Base-by-base conservation (phyloP, 2,797 vertebrate species). In the Sebastes paucispinis region DNA sequence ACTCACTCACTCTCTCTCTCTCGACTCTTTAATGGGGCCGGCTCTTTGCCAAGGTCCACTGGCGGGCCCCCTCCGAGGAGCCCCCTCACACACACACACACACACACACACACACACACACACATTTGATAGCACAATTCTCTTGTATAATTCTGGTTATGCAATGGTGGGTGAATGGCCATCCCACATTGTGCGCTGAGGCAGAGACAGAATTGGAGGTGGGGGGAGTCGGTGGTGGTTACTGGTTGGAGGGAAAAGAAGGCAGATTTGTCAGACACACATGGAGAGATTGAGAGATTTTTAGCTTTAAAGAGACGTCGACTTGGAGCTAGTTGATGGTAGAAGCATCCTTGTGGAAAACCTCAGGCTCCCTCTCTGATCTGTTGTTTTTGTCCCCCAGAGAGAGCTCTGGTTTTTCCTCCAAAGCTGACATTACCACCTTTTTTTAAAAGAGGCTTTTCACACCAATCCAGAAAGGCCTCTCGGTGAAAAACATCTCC, bases 141-240 rank as follows among this genome's bases (percentile, higher is more conserved):
- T 84, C 91, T 94, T 93, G 93, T 93, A 90, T 93, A 90, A 92
- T 91, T 92, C 77, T 76, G 82, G 91, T 95, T 94, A 94, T 82
- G 93, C 93, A 95, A 95, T 91, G 75, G 65, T 71, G 79, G 77
- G 82, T 91, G 91, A 94, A 93, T 88, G 86, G 91, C 83, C 78
- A 86, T 87, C 89, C 84, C 63, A 70, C 85, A 89, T 88, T 92
- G 92, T 93, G 83, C 80, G 22, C 83, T 87, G 89, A 91, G 85
- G 91, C 85, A 86, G 88, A 88, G 84, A 85, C 32, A 63, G 79
- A 70, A 25, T 27, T 55, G 52, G 20, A 68, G 34, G 55, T 31
- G 20, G 14, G 47, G 54, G 29, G 25, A 7, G 34, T 25, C 13
- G 31, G 9, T 18, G 52, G 32, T 34, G 54, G n/a, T 57, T 34